Evolutionary conservation across 2,797 vertebrate species (phyloP), one percentile per base, ranked within the genome.

Genomic region (Catostomus latipinnis): DNA sequence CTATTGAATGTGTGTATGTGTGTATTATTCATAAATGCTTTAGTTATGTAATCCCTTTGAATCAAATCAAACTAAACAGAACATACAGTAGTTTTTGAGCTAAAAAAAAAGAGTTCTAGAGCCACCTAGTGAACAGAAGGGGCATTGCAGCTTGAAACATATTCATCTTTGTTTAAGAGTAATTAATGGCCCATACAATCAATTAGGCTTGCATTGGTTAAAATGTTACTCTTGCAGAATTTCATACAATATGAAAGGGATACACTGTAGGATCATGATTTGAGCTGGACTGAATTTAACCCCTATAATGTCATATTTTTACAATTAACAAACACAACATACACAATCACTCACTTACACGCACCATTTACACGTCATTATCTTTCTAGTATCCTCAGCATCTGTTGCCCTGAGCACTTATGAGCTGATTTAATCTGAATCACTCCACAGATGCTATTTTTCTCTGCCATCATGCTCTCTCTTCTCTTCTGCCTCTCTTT

Each of bases 401-500:
- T 81, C 74, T 71, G 74, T 76, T 66, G 74, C 67, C 60, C 52
- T 14, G 67, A 62, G 52, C 60, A 10, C 53, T 76, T 81, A 74
- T 18, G 48, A 56, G n/a, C 60, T 52, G 71, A 73, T 80, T 60
- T 68, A 80, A 72, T 74, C 53, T 74, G 18, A 58, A 71, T 52
- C 50, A 7, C 50, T 45, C 16, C 14, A 70, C 65, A 78, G 57
- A 70, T 70, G 18, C 66, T 34, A 61, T 63, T 50, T 72, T 18
- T 58, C 34, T 43, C 16, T n/a, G 34, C 34, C 34, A 34, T 34
- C 4, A 4, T 34, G 34, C 54, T 5, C 6, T 48, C 14, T 34
- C 22, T 34, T 34, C 34, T 34, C 34, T 34, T 66, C 50, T 50
- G 34, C 34, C 34, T 12, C 58, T 53, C 57, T 61, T 34, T 18